A percentile compares a stretch with the other conserved stretches of the same genome.
phyloP scores from a whole-genome alignment of 2,888 invertebrate genomes.

The Caenorhabditis wallacei region DNA sequence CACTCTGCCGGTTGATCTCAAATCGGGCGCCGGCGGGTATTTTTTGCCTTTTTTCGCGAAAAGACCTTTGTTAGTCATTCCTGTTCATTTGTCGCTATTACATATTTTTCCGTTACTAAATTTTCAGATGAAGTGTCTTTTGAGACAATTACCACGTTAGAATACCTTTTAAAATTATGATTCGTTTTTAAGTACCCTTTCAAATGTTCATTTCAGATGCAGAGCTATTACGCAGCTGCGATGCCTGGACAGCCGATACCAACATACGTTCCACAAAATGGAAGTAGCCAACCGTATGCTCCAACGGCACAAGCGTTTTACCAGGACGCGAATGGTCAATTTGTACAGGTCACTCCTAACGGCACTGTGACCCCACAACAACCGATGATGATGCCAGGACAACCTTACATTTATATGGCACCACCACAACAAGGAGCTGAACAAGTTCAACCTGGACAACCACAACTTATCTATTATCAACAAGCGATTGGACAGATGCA shows the following conservation, averaged over 20 bases:
- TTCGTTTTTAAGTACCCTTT: too few relatives aligned
- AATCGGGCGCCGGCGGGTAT: conserved; percentile 27
- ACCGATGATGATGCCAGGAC: conserved; percentile 55
- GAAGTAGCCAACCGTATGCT: conserved; percentile 21
- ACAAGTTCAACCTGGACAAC: conserved; percentile 53
- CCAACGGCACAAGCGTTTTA: conserved; percentile 30
- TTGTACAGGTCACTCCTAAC: conserved; percentile 23
- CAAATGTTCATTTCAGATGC: conserved; percentile 54
- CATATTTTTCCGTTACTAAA: not conserved
- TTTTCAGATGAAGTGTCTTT: too few relatives aligned
- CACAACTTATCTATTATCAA: conserved; percentile 50
- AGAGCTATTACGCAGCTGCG: conserved; percentile 56
- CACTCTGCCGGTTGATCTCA: conserved; percentile 7
- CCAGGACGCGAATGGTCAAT: conserved; percentile 51
- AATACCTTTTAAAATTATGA: too few relatives aligned
- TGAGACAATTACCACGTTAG: too few relatives aligned
- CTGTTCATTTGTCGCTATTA: not conserved
- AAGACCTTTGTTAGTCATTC: not conserved
- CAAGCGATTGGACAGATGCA: conserved; percentile 45
- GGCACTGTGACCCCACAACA: conserved; percentile 38
- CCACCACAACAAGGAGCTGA: conserved; percentile 42
- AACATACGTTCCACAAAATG: conserved; percentile 29
- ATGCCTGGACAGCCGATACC: conserved; percentile 51
- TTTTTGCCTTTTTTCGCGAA: not conserved
- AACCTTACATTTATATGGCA: conserved; percentile 57